Evolutionary conservation across 1,140 invertebrate species (phyloP), one percentile per base, ranked within the genome.

Genomic region (Atopsyche davidsoni): DNA sequence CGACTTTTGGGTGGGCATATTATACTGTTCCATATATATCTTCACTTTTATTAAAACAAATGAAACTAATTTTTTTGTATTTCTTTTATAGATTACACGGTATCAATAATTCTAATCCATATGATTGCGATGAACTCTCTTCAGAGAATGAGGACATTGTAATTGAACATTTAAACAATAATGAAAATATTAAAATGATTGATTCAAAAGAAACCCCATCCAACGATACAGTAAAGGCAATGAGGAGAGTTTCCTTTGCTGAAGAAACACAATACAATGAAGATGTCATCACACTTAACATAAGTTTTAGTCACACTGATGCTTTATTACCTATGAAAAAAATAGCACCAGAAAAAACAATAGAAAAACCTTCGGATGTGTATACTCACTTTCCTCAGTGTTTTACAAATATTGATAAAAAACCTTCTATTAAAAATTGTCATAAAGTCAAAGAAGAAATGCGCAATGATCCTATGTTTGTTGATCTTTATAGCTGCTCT

Each of bases 301-400:
- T 74, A 38, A 62, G 57, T 43, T 72, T 72, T 50, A 62, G 58
- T 28, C 71, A 73, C 53, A 65, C 63, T 55, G 50, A 63, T 40
- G 40, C 59, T 51, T 46, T 61, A 46, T 58, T 62, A 38, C 38
- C 38, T 16, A 57, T 18, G 22, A 35, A 58, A 48, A 55, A 58
- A 28, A 69, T 64, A 55, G 46, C 64, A 40, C 47, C 57, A 35
- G 25, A 57, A 25, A 62, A 59, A 45, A 65, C 64, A 7, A 65
- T 74, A 25, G 46, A 35, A 38, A 70, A 65, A 54, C 71, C 71
- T 28, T 66, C 65, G 58, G 70, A 74, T 59, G 58, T 74, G 42
- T 70, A 72, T 59, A 50, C 61, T 54, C 61, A 59, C 16, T 67
- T 60, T 52, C 47, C 61, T 23, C 49, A 60, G 46, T 49, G 60